Evolutionary conservation across 2,888 invertebrate genomes (phyloP).

Genomic region (Pedicia rivosa): DNA sequence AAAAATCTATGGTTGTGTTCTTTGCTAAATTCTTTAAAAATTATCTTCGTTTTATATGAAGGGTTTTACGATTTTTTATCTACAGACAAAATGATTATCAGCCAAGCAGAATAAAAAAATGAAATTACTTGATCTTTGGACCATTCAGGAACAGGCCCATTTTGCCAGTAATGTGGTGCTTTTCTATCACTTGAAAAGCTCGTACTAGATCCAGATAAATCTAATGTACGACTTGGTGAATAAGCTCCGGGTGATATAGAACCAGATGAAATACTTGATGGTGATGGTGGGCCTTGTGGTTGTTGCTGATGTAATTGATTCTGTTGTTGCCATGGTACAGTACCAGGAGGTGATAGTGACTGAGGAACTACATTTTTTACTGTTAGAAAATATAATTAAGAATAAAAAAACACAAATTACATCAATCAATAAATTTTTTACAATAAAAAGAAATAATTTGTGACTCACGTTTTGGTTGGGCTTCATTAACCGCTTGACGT

Average conservation of each 20-base stretch:
- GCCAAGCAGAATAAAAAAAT: no score
- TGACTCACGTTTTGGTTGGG: conserved; percentile 62
- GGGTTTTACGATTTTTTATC: no score
- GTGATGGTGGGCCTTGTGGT: conserved; percentile 47
- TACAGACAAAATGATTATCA: no score
- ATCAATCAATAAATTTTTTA: no score
- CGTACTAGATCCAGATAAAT: conserved; percentile 40
- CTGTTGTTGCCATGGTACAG: conserved; percentile 44
- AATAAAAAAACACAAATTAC: no score
- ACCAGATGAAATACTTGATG: conserved; percentile 47
- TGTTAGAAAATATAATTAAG: conserved; percentile 19
- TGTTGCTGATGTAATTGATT: conserved; percentile 33
- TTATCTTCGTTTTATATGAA: neutral
- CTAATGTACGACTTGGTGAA: conserved; percentile 34
- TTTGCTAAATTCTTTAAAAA: no score
- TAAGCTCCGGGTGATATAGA: conserved; percentile 35
- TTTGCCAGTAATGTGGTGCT: conserved; percentile 47
- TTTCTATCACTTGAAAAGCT: conserved; percentile 47
- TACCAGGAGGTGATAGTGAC: conserved; percentile 43
- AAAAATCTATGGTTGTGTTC: no score
- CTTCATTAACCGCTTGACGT: conserved; percentile 74
- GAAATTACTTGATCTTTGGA: conserved; percentile 51
- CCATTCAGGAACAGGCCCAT: conserved; percentile 59
- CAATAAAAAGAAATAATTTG: neutral
- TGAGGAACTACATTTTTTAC: conserved; percentile 49